These are phyloP conservation scores for Synergus japonicus DNA, from an alignment of 2,888 invertebrate species.

Conservation along the genomic window DNA sequence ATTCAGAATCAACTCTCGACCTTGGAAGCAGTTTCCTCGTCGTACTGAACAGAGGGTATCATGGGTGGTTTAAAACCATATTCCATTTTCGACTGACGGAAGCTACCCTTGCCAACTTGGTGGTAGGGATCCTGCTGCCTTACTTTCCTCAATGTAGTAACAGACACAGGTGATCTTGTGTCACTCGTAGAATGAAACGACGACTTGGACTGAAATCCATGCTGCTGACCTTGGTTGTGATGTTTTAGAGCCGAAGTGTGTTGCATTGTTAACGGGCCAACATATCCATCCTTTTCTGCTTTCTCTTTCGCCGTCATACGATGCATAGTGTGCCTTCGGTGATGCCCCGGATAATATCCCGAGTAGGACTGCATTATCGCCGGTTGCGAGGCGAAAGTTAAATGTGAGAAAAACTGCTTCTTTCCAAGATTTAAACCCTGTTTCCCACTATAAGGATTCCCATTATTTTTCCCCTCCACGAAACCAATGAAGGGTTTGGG, in stretches of 20 bases:
- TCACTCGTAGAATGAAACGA: slow-evolving; percentile 49
- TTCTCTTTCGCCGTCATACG: slow-evolving; percentile 49
- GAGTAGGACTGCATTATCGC: slow-evolving; percentile 49
- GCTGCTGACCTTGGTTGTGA: slow-evolving; percentile 51
- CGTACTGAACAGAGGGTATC: slow-evolving; percentile 88
- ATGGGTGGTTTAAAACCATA: slow-evolving; percentile 91
- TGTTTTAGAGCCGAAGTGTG: slow-evolving; percentile 63
- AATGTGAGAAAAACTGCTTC: slow-evolving; percentile 41
- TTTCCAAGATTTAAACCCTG: slow-evolving; percentile 36
- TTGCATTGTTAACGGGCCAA: slow-evolving; percentile 80
- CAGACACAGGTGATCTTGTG: slow-evolving; percentile 50
- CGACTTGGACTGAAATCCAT: slow-evolving; percentile 55
- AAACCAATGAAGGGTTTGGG: slow-evolving; percentile 57
- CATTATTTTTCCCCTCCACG: slow-evolving; percentile 44
- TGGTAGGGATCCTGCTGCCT: slow-evolving; percentile 79
- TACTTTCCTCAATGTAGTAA: slow-evolving; percentile 67
- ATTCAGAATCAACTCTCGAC: slow-evolving; percentile 64
- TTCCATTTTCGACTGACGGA: slow-evolving; percentile 85
- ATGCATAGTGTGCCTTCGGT: slow-evolving; percentile 57
- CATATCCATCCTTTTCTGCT: slow-evolving; percentile 69
- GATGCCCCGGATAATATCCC: slow-evolving; percentile 49
- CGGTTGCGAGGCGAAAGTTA: slow-evolving; percentile 25
- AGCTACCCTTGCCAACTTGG: slow-evolving; percentile 78
- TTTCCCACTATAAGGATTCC: slow-evolving; percentile 35
- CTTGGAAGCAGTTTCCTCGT: slow-evolving; percentile 80